These are phyloP conservation scores for Amphipoea lucens DNA, from an alignment of 2,888 invertebrate genomes.

Conservation along the genomic window DNA sequence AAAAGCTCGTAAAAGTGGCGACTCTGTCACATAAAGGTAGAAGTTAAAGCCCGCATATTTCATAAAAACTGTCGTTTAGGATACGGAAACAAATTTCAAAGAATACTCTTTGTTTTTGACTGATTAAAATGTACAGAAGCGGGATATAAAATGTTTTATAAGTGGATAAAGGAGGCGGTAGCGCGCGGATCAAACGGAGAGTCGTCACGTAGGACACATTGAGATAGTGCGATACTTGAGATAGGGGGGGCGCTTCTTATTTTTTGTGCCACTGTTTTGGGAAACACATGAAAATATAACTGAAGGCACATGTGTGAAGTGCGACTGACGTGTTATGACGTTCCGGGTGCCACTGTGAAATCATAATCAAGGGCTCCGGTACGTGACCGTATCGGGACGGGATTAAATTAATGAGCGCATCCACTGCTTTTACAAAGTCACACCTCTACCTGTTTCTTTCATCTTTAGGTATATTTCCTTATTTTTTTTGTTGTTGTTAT, in stretches of 20 bases:
- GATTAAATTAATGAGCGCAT: constrained; percentile 42
- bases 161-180: constrained; percentile 82
- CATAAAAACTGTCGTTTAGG: constrained; percentile 82
- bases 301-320: constrained; percentile 81
- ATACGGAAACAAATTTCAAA: constrained; percentile 85
- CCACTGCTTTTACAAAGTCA: constrained; percentile 26
- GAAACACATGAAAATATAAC: constrained; percentile 80
- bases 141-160: constrained; percentile 82
- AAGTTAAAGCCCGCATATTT: constrained; percentile 73
- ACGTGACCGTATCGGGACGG: constrained; percentile 75
- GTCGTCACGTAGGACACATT: constrained; percentile 84
- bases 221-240: constrained; percentile 82
- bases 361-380: constrained; percentile 74
- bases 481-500: neutral
- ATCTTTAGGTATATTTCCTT: neutral
- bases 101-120: constrained; percentile 82
- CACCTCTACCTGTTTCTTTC: constrained; percentile 26
- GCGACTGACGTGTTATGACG: constrained; percentile 77
- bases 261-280: constrained; percentile 85
- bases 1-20: constrained; percentile 66
- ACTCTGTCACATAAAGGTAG: constrained; percentile 67
- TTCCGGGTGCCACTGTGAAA: constrained; percentile 78
- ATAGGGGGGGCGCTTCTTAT: constrained; percentile 85
- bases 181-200: constrained; percentile 83
- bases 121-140: constrained; percentile 89